phyloP scores from a whole-genome alignment of 2,797 vertebrate genomes.

The Morelia viridis region DNA sequence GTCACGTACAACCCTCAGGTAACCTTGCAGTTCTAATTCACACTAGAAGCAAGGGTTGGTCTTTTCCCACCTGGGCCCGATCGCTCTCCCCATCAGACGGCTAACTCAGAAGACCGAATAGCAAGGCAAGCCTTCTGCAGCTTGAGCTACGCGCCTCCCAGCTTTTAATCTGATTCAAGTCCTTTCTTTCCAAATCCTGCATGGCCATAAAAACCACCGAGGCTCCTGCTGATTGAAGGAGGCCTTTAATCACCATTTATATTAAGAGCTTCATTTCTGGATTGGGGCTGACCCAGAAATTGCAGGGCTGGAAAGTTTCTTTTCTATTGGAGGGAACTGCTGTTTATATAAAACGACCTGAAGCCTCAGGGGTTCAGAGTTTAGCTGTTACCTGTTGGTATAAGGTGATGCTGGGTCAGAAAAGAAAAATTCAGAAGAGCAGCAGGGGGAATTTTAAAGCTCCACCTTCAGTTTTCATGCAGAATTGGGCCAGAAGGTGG shows the following conservation, averaged over 20 bases:
- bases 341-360: neutral
- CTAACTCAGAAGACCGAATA: neutral
- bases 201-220: neutral
- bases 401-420: neutral
- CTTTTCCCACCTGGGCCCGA: neutral
- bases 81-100: neutral
- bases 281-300: constrained; percentile 17
- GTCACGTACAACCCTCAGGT: no score
- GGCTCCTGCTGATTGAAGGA: neutral
- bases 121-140: neutral
- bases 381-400: neutral
- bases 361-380: neutral
- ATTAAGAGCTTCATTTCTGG: constrained; percentile 10
- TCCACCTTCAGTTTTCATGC: neutral
- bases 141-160: neutral
- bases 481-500: neutral
- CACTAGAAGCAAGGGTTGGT: neutral
- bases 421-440: neutral
- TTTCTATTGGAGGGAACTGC: neutral
- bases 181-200: neutral
- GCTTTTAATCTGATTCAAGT: constrained; percentile 18
- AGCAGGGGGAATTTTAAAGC: neutral
- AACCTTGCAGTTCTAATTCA: neutral
- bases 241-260: constrained; percentile 9
- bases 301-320: neutral